Evolutionary conservation across 2,797 vertebrate species (phyloP).

Genomic region (Paratrypauchen microcephalus): DNA sequence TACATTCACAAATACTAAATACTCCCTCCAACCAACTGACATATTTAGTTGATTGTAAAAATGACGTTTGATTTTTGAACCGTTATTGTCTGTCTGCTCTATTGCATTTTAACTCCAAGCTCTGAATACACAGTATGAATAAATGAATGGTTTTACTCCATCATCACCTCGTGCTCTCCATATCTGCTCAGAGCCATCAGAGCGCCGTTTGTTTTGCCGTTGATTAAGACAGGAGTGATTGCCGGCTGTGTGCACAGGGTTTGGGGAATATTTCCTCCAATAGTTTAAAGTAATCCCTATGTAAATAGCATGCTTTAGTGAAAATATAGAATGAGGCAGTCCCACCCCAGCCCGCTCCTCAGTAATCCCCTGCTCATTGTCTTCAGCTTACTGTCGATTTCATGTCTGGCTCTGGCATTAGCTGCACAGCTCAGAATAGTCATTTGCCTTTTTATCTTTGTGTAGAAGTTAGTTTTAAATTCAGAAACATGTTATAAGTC

Average conservation of each 20-base stretch:
- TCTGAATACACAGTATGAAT: neutral
- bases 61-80: neutral
- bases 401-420: conserved; percentile 70
- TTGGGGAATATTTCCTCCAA: conserved; percentile 72
- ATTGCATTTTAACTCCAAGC: neutral
- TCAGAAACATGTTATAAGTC: conserved; percentile 39
- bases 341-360: conserved; percentile 41
- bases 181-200: conserved; percentile 50
- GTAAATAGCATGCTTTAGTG: conserved; percentile 74
- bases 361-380: conserved; percentile 76
- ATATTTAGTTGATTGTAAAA: neutral
- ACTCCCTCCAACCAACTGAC: too few relatives aligned
- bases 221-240: conserved; percentile 64
- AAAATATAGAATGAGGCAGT: conserved; percentile 73
- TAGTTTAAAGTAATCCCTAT: conserved; percentile 77
- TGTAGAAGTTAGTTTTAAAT: conserved; percentile 50
- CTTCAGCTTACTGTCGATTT: conserved; percentile 74
- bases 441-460: conserved; percentile 57
- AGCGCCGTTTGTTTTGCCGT: conserved; percentile 50
- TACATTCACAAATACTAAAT: too few relatives aligned
- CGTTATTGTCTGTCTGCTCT: conserved; percentile 2
- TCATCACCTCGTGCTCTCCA: conserved; percentile 21
- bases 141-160: conserved; percentile 28
- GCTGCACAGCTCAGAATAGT: conserved; percentile 60
- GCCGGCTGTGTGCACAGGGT: conserved; percentile 64